Conservation (phyloP, 2,888 invertebrate species). For the Harpalus rufipes region DNA sequence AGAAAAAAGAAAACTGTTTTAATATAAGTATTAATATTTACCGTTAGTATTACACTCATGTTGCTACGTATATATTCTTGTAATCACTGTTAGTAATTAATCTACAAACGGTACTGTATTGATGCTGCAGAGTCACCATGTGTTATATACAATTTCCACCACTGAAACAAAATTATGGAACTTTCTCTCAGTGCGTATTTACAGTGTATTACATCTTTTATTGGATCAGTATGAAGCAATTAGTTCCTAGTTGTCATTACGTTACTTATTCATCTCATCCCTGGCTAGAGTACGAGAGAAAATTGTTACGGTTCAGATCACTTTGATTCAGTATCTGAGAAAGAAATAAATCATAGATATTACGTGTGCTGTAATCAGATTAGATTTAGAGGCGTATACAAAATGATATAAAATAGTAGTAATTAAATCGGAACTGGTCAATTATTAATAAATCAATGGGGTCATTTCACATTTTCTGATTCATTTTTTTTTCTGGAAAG, state of each 20-base stretch:
- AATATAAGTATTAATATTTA: slow-evolving; percentile 16
- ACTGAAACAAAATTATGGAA: slow-evolving; percentile 13
- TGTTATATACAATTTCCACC: slow-evolving; percentile 12
- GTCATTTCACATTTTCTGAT: no score
- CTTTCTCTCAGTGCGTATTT: slow-evolving; percentile 38
- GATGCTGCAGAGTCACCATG: background rate
- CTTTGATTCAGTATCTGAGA: background rate
- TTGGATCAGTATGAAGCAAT: slow-evolving; percentile 31
- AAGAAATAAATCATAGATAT: background rate
- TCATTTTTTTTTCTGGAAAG: no score
- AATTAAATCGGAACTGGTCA: background rate
- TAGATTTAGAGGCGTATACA: background rate
- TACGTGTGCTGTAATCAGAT: background rate
- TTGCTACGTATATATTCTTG: background rate
- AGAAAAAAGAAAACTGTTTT: no score
- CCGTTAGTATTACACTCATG: slow-evolving; percentile 18
- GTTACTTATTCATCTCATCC: slow-evolving; percentile 25
- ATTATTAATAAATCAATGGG: background rate
- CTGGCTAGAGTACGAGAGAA: slow-evolving; percentile 7
- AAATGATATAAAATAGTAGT: background rate
- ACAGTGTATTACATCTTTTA: slow-evolving; percentile 30
- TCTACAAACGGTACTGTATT: background rate
- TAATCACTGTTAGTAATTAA: background rate
- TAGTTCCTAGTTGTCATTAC: slow-evolving; percentile 29
- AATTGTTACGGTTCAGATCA: slow-evolving; percentile 6